phyloP scores from a whole-genome alignment of 2,113 vertebrate species.

The Aramus guarauna region DNA sequence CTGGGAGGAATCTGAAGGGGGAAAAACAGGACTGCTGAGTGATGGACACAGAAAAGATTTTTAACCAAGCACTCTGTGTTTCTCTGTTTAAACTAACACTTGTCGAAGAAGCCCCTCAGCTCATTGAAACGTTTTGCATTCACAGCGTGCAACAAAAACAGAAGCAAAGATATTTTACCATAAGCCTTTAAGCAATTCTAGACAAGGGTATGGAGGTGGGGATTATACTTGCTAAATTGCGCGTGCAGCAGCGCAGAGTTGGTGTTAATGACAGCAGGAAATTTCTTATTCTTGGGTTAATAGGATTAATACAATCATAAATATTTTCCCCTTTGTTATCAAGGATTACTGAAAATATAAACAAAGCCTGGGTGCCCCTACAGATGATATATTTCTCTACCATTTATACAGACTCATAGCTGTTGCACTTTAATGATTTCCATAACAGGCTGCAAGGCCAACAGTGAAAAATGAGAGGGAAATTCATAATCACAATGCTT shows the following conservation, averaged over 20 bases:
- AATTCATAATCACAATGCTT: background rate
- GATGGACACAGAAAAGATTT: slow-evolving; percentile 22
- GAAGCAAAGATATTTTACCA: background rate
- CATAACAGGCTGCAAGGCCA: background rate
- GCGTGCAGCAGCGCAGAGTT: background rate
- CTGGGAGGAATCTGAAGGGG: slow-evolving; percentile 68
- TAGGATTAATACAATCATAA: background rate
- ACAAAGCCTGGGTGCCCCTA: background rate
- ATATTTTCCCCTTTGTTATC: background rate
- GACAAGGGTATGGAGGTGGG: background rate
- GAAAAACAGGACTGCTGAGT: slow-evolving; percentile 45
- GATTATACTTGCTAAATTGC: background rate
- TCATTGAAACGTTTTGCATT: background rate
- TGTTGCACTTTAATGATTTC: background rate
- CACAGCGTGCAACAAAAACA: background rate
- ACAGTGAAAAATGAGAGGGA: background rate
- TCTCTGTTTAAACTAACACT: background rate
- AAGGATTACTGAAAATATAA: background rate
- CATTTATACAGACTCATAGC: background rate
- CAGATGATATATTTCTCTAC: background rate
- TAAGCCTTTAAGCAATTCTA: background rate
- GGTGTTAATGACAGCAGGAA: background rate
- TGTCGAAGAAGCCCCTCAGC: background rate
- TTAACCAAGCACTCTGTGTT: background rate
- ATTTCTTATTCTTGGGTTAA: background rate